Base-by-base conservation (phyloP, 2,888 invertebrate genomes). In the Spialia ferax region DNA sequence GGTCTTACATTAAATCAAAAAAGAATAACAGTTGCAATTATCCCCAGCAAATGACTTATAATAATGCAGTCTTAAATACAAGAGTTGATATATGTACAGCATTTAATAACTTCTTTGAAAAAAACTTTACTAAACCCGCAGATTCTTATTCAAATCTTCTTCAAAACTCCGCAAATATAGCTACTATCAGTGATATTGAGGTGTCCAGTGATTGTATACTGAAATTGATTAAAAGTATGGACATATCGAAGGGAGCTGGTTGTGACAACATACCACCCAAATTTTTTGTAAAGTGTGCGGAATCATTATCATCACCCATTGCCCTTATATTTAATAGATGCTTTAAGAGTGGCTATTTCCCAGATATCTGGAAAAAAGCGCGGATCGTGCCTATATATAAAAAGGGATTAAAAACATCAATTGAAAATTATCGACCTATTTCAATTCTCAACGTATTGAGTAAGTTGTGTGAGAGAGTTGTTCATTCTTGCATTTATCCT, bases 51-150 rank as follows among this genome's bases (percentile, higher is more conserved):
- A 42, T 42, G 42, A n/a, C 6, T 1, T 42, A 42, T 42, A 42
- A n/a, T 42, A n/a, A 42, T n/a, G n/a, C 15, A 11, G 6, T 15
- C 6, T 5, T 42, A 42, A 42, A n/a, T 42, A 15, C 42, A 11
- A n/a, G 6, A 42, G 42, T 7, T 42, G 42, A 42, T 4, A 42
- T 42, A n/a, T 42, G 42, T 11, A 42, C n/a, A 1, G 42, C 42
- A 1, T 42, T 42, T 42, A 42, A 42, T 6, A 42, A 42, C 42
- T 42, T 42, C 42, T 42, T 42, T 42, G n/a, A 42, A 42, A 42
- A 42, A 42, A 42, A 42, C 1, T 42, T 42, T 38, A 15, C 42
- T n/a, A 42, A 42, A 7, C 42, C 42, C 15, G 42, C 42, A n/a
- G 42, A 6, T 42, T 42, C n/a, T 4, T 42, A 42, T 6, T 2